These are phyloP conservation scores for Cherax destructor DNA, from an alignment of 1,140 invertebrate genomes.

Conservation along the genomic window DNA sequence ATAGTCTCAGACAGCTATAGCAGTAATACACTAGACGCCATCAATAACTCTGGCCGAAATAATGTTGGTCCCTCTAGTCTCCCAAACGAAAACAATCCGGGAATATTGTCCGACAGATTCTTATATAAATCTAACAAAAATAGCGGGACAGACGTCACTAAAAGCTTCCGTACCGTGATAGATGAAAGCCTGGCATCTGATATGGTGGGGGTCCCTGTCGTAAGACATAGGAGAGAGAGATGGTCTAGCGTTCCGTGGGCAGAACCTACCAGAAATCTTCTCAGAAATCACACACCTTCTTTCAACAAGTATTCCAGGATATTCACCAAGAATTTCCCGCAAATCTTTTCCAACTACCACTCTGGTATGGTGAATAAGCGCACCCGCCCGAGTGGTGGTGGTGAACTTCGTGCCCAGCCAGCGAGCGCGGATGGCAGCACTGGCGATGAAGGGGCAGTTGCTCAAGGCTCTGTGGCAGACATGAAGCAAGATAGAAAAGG, in stretches of 20 bases:
- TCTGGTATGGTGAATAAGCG: not conserved
- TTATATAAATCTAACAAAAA: not conserved
- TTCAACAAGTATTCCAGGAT: conserved; percentile 6
- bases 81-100: not conserved
- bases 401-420: not conserved
- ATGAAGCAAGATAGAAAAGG: conserved; percentile 13
- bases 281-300: not conserved
- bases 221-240: not conserved
- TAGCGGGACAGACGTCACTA: not conserved
- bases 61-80: not conserved
- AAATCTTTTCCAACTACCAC: conserved; percentile 27
- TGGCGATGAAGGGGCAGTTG: not conserved
- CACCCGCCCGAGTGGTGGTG: not conserved
- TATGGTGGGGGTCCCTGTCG: not conserved
- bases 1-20: not conserved
- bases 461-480: not conserved
- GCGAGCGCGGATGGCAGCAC: not conserved
- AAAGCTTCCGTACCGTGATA: not conserved
- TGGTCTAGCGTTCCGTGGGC: not conserved
- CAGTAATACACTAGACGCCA: not conserved
- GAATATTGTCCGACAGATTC: not conserved
- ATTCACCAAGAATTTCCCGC: conserved; percentile 13
- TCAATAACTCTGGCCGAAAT: not conserved
- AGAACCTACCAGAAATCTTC: not conserved
- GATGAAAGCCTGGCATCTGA: not conserved